Base-by-base conservation (phyloP, 2,797 vertebrate genomes). In the Platalea minor region DNA sequence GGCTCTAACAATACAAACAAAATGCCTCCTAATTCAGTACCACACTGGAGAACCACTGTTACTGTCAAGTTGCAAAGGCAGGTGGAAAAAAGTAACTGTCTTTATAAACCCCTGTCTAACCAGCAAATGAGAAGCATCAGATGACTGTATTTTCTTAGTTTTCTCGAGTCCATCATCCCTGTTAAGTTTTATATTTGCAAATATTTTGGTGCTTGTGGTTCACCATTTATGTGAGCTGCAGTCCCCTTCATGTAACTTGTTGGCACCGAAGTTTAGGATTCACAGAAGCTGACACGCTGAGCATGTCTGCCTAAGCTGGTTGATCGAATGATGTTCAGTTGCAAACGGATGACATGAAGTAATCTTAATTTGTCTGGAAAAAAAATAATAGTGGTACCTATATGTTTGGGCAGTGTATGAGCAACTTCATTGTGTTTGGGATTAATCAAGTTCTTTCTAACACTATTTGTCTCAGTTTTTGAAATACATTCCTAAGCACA, bases 1-100 rank as follows among this genome's bases (percentile, higher is more conserved):
- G 91, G 67, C 74, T 96, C 78, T 95, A 96, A 97, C 96, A 97
- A 95, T 95, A 92, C 94, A 96, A 97, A 97, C 95, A 97, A 96
- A 96, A 97, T 97, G 85, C 94, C 86, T 97, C 73, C 95, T 97
- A 94, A 97, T 98, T 97, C 96, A 97, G 75, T 77, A 76, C 86
- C 75, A 54, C 39, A 4, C 83, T 88, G 80, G 91, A 96, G 95
- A 88, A 76, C 54, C 63, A 28, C 81, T 95, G 77, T 90, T 96
- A 61, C 50, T 96, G 83, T 82, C 70, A 93, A 93, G 48, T 83
- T 95, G 57, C 91, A 94, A 96, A 96, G 79, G 87, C 75, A 94
- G 70, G 51, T 75, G 73, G 63, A 61, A 75, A 79, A 93, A 56
- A 70, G 19, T 72, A 94, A 75, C 70, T 57, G 14, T 39, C 64